A percentile compares a stretch with the other conserved stretches of the same genome.
Evolutionary conservation across 2,797 vertebrate species (phyloP).

Genomic region (Artibeus lituratus): DNA sequence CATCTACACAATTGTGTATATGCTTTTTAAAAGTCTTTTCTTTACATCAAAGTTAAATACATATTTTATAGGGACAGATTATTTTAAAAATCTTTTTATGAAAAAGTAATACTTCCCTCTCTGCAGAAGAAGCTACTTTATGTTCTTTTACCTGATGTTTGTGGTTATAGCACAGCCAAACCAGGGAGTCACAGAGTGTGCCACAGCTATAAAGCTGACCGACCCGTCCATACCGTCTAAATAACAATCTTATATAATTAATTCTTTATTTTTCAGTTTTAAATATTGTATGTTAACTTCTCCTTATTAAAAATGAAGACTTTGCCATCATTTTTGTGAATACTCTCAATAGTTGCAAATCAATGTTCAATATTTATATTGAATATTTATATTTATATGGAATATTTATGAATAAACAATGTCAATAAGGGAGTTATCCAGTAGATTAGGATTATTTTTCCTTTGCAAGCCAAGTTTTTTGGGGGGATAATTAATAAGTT

Average conservation of each 20-base stretch:
- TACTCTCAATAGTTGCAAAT: not conserved
- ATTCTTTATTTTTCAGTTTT: not conserved
- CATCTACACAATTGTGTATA: not conserved
- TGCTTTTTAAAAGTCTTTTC: not conserved
- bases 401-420: not conserved
- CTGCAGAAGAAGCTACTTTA: not conserved
- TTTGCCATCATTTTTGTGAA: not conserved
- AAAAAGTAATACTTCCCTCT: not conserved
- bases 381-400: too few relatives aligned
- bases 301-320: slow-evolving; percentile 12
- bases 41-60: not conserved
- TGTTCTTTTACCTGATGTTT: not conserved
- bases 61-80: not conserved
- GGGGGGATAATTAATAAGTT: not conserved
- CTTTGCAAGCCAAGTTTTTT: not conserved
- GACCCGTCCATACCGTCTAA: not conserved
- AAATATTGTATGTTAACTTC: not conserved
- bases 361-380: not conserved
- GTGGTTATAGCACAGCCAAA: not conserved
- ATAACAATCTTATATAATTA: not conserved
- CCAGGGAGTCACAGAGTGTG: not conserved
- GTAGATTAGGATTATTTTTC: not conserved
- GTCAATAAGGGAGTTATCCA: not conserved
- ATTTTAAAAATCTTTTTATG: slow-evolving; percentile 10
- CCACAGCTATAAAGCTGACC: not conserved